A percentile compares a stretch with the other conserved stretches of the same genome.
These are phyloP conservation scores for Lineus longissimus DNA, from an alignment of 1,140 invertebrate species.

Conservation along the genomic window DNA sequence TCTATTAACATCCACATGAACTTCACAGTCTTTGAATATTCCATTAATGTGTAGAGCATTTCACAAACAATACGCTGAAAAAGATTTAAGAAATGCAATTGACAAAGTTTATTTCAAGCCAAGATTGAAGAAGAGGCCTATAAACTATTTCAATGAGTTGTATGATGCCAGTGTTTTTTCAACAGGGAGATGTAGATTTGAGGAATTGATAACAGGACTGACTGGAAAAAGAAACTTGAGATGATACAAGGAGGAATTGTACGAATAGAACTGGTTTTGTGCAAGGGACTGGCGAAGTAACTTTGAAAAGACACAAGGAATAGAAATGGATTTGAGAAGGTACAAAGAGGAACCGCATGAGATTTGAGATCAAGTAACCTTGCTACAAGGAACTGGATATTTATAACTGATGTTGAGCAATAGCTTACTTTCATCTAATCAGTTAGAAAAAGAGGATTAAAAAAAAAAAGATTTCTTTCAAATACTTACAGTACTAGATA, in stretches of 20 bases:
- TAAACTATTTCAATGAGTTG: not conserved
- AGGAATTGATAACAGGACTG: no score
- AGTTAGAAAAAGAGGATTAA: no score
- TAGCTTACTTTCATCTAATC: no score
- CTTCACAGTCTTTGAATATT: slow-evolving; percentile 80
- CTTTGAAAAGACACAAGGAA: no score
- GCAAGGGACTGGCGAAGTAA: no score
- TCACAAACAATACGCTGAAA: slow-evolving; percentile 76
- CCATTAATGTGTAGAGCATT: slow-evolving; percentile 71
- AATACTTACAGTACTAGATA: slow-evolving; percentile 76
- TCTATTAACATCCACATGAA: slow-evolving; percentile 96
- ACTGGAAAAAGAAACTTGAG: not conserved
- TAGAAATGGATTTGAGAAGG: no score
- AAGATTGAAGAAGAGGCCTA: not conserved
- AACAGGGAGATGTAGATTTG: no score
- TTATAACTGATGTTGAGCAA: no score
- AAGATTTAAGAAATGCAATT: not conserved
- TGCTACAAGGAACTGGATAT: no score
- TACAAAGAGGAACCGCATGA: no score
- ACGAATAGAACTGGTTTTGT: not conserved
- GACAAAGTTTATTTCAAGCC: not conserved
- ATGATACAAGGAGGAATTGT: not conserved
- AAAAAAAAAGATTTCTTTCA: no score
- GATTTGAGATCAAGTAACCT: no score
- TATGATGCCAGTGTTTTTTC: not conserved